Percentiles rank a stretch among this genome's conserved stretches.
These are phyloP conservation scores for Sinohyriopsis cumingii DNA, from an alignment of 2,888 invertebrate genomes.

Conservation along the genomic window DNA sequence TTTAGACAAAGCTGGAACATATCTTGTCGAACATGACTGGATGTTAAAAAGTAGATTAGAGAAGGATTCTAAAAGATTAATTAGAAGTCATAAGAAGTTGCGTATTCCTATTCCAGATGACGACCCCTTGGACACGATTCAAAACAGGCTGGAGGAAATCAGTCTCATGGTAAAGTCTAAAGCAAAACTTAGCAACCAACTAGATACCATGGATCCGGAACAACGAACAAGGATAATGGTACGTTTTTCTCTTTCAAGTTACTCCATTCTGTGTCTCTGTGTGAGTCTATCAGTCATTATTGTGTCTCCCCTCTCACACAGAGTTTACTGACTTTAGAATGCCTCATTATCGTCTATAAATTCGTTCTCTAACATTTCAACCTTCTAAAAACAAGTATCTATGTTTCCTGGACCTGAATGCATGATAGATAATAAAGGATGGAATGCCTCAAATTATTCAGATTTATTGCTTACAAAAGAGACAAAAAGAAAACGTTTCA, in stretches of 20 bases:
- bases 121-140: constrained; percentile 52
- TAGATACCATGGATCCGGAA: constrained; percentile 47
- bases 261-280: neutral
- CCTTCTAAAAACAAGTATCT: too few relatives aligned
- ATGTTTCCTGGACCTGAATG: too few relatives aligned
- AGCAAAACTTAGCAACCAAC: constrained; percentile 48
- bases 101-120: constrained; percentile 60
- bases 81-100: constrained; percentile 45
- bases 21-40: constrained; percentile 63
- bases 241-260: constrained; percentile 17
- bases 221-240: constrained; percentile 54
- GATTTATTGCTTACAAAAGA: too few relatives aligned
- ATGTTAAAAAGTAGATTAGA: constrained; percentile 52
- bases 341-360: too few relatives aligned
- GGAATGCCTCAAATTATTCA: too few relatives aligned
- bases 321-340: too few relatives aligned
- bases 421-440: too few relatives aligned
- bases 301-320: too few relatives aligned
- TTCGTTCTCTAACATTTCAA: too few relatives aligned
- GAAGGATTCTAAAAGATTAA: constrained; percentile 43
- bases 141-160: constrained; percentile 55
- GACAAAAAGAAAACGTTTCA: too few relatives aligned
- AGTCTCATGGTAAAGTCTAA: constrained; percentile 58
- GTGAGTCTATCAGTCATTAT: too few relatives aligned
- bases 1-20: constrained; percentile 51